Evolutionary conservation across 2,113 vertebrate genomes (phyloP).

Genomic region (Oreochromis niloticus): DNA sequence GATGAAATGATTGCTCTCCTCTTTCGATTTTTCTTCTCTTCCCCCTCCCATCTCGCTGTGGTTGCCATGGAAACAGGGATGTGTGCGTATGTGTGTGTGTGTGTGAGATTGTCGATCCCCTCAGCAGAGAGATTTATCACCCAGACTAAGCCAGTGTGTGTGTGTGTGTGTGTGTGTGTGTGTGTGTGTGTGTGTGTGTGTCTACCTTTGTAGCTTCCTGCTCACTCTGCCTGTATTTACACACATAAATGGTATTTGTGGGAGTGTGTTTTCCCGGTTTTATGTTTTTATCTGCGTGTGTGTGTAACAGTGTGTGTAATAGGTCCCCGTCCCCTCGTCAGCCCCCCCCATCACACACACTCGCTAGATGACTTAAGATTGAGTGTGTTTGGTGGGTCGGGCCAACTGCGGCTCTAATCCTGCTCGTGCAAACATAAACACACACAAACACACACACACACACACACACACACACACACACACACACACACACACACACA

Average conservation of each 20-base stretch:
- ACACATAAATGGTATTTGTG: conserved; percentile 34
- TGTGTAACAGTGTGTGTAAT: conserved; percentile 66
- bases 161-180: too few species aligned
- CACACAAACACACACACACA: conserved; percentile 38
- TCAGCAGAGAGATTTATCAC: conserved; percentile 82
- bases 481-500: conserved; percentile 23
- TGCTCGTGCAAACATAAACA: conserved; percentile 51
- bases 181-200: not conserved
- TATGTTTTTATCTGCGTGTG: conserved; percentile 49
- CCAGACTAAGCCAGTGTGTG: conserved; percentile 66
- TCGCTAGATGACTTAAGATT: conserved; percentile 75
- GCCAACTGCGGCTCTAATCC: conserved; percentile 57
- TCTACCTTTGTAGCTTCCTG: conserved; percentile 25
- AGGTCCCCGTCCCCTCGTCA: conserved; percentile 61
- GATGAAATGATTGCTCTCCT: conserved; percentile 75
- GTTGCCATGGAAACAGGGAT: conserved; percentile 83
- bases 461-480: conserved; percentile 14
- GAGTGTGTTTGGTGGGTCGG: conserved; percentile 65
- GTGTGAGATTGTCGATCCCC: conserved; percentile 79
- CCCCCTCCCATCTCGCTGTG: conserved; percentile 53
- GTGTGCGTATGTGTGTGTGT: conserved; percentile 53
- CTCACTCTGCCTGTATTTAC: conserved; percentile 33
- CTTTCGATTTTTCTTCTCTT: conserved; percentile 54
- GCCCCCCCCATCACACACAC: conserved; percentile 25
- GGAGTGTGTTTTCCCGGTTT: conserved; percentile 34